Evolutionary conservation across 2,888 invertebrate species (phyloP).

Genomic region (Smittia aterrima): DNA sequence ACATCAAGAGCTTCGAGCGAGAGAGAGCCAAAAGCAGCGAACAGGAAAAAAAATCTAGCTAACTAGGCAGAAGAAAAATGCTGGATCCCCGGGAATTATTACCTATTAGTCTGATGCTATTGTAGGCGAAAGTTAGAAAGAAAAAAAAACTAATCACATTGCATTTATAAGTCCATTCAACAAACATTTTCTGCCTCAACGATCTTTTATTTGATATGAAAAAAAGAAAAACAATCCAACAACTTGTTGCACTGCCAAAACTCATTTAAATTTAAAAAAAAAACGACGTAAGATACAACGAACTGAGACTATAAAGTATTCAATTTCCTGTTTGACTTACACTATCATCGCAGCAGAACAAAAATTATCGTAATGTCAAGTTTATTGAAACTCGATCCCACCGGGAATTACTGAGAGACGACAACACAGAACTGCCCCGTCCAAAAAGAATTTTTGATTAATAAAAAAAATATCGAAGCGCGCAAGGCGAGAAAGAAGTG

Average conservation of each 20-base stretch:
- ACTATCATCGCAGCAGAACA: slow-evolving; percentile 31
- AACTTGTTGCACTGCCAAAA: slow-evolving; percentile 40
- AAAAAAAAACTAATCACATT: slow-evolving; percentile 25
- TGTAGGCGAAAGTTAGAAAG: slow-evolving; percentile 24
- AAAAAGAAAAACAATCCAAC: not conserved
- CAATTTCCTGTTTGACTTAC: slow-evolving; percentile 41
- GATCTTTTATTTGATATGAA: not conserved
- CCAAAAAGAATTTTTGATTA: slow-evolving; percentile 34
- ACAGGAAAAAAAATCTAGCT: slow-evolving; percentile 12
- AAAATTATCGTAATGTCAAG: slow-evolving; percentile 40
- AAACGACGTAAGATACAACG: slow-evolving; percentile 26
- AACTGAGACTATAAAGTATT: slow-evolving; percentile 42
- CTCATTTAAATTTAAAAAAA: slow-evolving; percentile 24
- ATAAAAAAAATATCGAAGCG: not conserved
- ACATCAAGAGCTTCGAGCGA: slow-evolving; percentile 33
- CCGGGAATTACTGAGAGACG: slow-evolving; percentile 41
- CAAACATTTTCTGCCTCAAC: slow-evolving; percentile 28
- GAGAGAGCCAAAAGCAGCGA: slow-evolving; percentile 21
- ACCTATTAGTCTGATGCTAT: slow-evolving; percentile 40
- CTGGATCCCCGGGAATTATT: slow-evolving; percentile 29
- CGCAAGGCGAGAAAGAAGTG: slow-evolving; percentile 16
- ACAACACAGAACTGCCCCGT: slow-evolving; percentile 35
- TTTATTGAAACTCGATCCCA: slow-evolving; percentile 41
- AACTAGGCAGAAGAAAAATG: slow-evolving; percentile 17
- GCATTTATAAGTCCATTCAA: slow-evolving; percentile 27